Conservation (phyloP, 2,113 vertebrate genomes). For the Tachuris rubrigastra region DNA sequence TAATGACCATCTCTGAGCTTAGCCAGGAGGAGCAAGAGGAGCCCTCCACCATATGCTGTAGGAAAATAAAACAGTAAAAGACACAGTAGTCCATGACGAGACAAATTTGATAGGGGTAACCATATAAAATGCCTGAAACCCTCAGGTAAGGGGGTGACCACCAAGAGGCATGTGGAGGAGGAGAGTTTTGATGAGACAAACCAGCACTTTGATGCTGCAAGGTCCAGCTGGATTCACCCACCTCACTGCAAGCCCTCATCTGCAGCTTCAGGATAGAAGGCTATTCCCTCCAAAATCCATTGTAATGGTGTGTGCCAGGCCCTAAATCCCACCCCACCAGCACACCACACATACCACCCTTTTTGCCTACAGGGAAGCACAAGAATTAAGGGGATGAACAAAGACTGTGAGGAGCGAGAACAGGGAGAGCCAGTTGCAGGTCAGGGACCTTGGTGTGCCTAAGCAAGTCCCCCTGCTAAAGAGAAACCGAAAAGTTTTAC, state of each 20-base stretch:
- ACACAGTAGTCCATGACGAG: rapidly evolving
- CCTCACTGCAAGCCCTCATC: not conserved
- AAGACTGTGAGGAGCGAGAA: rapidly evolving
- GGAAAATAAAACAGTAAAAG: not conserved
- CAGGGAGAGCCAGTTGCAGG: rapidly evolving
- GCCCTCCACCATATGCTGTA: not conserved
- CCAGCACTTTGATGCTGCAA: not conserved
- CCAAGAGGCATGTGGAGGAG: rapidly evolving
- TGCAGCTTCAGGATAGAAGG: not conserved
- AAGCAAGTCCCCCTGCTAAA: not conserved
- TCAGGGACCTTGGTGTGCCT: not conserved
- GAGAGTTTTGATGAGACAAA: rapidly evolving
- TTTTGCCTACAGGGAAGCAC: not conserved
- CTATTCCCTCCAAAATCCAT: not conserved
- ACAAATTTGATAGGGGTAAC: not conserved
- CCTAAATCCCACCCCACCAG: not conserved
- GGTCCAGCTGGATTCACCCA: not conserved
- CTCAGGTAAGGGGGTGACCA: not conserved
- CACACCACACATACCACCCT: rapidly evolving
- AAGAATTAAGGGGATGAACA: not conserved
- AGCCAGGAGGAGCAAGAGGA: rapidly evolving
- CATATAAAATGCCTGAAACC: not conserved
- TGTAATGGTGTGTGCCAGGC: rapidly evolving
- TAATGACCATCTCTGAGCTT: not conserved
- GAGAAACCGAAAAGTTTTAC: not conserved